Conservation (phyloP, 2,888 invertebrate genomes). For the Stenolophus ochropezus region DNA sequence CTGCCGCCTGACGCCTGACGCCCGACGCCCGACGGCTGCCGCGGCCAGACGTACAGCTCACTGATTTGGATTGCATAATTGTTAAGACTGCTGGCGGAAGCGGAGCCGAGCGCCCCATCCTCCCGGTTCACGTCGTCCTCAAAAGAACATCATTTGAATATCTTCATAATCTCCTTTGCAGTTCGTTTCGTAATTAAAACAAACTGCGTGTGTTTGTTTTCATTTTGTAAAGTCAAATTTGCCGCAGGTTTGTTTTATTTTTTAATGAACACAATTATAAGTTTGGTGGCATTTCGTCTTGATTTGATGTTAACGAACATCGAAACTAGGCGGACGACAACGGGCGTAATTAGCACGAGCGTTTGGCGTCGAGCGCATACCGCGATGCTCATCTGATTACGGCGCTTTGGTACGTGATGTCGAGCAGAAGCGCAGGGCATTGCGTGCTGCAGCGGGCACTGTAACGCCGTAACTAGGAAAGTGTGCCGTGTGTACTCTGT, state of each 20-base stretch:
- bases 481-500: slow-evolving; percentile 37
- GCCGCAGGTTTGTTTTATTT: slow-evolving; percentile 46
- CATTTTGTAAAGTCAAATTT: slow-evolving; percentile 51
- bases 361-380: background rate
- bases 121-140: slow-evolving; percentile 7
- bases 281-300: slow-evolving; percentile 49
- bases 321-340: slow-evolving; percentile 28
- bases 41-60: slow-evolving; percentile 34
- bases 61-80: slow-evolving; percentile 57
- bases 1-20: background rate
- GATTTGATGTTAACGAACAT: slow-evolving; percentile 45
- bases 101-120: background rate
- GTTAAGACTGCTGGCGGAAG: slow-evolving; percentile 36
- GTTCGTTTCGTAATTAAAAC: slow-evolving; percentile 48
- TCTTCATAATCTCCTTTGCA: slow-evolving; percentile 52
- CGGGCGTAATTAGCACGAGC: slow-evolving; percentile 43
- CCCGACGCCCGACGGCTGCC: background rate
- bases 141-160: slow-evolving; percentile 54
- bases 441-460: slow-evolving; percentile 23
- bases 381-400: slow-evolving; percentile 43
- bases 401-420: slow-evolving; percentile 42
- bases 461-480: slow-evolving; percentile 53
- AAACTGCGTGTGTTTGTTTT: slow-evolving; percentile 49
- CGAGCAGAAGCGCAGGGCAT: background rate
- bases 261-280: slow-evolving; percentile 53